Percentiles rank a stretch among this genome's conserved stretches.
phyloP scores from a whole-genome alignment of 2,113 vertebrate species.

The Scomber colias region DNA sequence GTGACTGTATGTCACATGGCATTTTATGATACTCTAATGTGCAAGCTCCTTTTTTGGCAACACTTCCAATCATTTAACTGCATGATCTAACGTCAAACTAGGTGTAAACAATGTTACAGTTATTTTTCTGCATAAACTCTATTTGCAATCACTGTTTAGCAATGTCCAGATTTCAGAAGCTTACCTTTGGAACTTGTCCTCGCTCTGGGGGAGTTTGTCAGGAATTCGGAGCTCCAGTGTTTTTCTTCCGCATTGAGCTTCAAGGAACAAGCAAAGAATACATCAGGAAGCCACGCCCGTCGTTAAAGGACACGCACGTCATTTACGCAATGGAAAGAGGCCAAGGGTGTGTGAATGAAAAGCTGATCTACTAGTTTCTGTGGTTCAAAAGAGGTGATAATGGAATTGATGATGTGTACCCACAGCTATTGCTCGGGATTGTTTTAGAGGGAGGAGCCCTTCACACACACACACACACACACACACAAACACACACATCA shows the following conservation, averaged over 20 bases:
- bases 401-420: background rate
- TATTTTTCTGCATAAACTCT: rapidly evolving
- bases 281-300: slow-evolving; percentile 48
- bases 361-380: background rate
- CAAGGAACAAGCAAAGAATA: background rate
- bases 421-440: background rate
- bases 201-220: background rate
- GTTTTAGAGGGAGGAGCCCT: background rate
- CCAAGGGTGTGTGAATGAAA: background rate
- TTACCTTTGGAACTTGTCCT: slow-evolving; percentile 44
- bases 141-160: background rate
- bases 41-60: background rate
- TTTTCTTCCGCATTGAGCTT: slow-evolving; percentile 62
- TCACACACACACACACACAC: too few relatives aligned
- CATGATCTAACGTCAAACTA: background rate
- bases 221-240: slow-evolving; percentile 2
- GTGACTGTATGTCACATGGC: too few relatives aligned
- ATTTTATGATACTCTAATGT: too few relatives aligned
- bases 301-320: background rate
- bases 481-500: too few relatives aligned
- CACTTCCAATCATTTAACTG: background rate
- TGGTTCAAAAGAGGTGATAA: background rate
- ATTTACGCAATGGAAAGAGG: background rate
- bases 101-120: background rate
- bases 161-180: rapidly evolving